Conservation (phyloP, 2,113 vertebrate species). For the Aegithalos caudatus region DNA sequence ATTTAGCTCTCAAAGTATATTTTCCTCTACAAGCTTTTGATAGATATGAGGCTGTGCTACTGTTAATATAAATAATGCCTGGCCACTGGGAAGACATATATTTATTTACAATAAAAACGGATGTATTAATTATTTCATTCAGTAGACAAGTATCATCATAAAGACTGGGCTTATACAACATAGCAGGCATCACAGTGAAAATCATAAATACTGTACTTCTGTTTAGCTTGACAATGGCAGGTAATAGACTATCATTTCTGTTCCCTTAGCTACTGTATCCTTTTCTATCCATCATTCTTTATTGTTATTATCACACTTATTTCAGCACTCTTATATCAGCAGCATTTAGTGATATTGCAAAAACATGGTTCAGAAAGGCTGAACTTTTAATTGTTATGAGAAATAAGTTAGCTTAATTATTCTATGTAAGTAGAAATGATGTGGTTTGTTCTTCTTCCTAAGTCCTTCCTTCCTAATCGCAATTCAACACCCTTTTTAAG, state of each 20-base stretch:
- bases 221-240: constrained; percentile 61
- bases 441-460: constrained; percentile 73
- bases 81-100: constrained; percentile 12
- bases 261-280: constrained; percentile 54
- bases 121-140: constrained; percentile 38
- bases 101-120: constrained; percentile 28
- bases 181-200: constrained; percentile 20
- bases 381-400: constrained; percentile 81
- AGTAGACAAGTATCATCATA: constrained; percentile 26
- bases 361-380: constrained; percentile 67
- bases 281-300: constrained; percentile 64
- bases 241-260: constrained; percentile 63
- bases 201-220: constrained; percentile 53
- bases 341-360: constrained; percentile 66
- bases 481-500: constrained; percentile 84
- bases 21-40: constrained; percentile 10
- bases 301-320: constrained; percentile 60
- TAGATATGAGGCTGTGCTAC: constrained; percentile 28
- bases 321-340: constrained; percentile 71
- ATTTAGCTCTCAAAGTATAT: background rate
- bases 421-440: constrained; percentile 68
- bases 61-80: constrained; percentile 8
- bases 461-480: constrained; percentile 80
- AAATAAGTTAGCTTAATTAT: constrained; percentile 81
- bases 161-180: background rate